Evolutionary conservation across 1,140 invertebrate genomes (phyloP).

Genomic region (Calephelis nemesis): DNA sequence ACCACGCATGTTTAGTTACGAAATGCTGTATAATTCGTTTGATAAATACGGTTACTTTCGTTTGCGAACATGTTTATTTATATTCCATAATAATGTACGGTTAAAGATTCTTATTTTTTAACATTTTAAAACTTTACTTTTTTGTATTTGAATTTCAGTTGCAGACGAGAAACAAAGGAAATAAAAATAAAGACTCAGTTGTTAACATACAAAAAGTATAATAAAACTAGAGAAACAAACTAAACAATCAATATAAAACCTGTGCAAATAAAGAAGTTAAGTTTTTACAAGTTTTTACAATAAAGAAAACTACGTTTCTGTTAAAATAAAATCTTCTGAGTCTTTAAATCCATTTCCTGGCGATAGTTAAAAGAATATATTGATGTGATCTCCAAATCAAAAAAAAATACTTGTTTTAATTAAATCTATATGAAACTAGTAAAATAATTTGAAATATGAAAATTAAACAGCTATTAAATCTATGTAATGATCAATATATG

Average conservation of each 20-base stretch:
- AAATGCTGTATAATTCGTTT: too few relatives aligned
- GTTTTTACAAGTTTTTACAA: too few relatives aligned
- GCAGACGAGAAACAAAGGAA: not conserved
- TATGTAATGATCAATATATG: constrained; percentile 25
- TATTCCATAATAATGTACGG: too few relatives aligned
- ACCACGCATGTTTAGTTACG: too few relatives aligned
- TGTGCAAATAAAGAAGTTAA: too few relatives aligned
- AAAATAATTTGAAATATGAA: not conserved
- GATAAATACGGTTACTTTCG: too few relatives aligned
- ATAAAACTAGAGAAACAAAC: not conserved
- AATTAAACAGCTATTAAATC: not conserved
- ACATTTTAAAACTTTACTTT: too few relatives aligned
- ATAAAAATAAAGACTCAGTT: constrained; percentile 3
- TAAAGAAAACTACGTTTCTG: too few relatives aligned
- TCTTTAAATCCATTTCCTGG: not conserved
- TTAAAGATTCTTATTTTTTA: too few relatives aligned
- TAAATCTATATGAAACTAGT: not conserved
- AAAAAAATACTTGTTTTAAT: not conserved
- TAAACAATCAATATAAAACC: not conserved
- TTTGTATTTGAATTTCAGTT: not conserved
- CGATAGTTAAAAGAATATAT: not conserved
- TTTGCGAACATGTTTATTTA: too few relatives aligned
- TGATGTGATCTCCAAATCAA: not conserved
- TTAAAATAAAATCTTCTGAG: not conserved
- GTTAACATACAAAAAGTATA: not conserved